Base-by-base conservation (phyloP, 2,113 vertebrate species). In the Cygnus atratus region DNA sequence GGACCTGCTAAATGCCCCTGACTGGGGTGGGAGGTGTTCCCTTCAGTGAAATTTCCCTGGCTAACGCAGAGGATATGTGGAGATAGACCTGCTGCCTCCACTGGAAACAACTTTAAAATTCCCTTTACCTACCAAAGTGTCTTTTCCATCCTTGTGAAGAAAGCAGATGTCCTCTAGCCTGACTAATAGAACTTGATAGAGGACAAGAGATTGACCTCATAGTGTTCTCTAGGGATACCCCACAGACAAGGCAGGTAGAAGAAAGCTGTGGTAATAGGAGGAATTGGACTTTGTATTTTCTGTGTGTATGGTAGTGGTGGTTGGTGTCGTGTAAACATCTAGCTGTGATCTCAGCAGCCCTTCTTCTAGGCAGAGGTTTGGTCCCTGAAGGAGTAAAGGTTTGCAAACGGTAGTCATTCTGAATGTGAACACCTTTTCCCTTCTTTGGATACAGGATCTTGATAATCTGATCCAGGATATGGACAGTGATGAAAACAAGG, bases 391-490 rank as follows among this genome's bases (percentile, higher is more conserved):
- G 28, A 35, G 3, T 66, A 62, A 67, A 63, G 21, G 17, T 85
- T 96, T 92, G 50, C 28, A 67, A 62, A 29, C 24, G 41, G 1
- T 29, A 48, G 22, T 43, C 5, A 16, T 41, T 82, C 39, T 44
- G 66, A 73, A 76, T 73, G 25, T 84, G n/a, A 91, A 72, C 25
- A 35, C 5, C 6, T 93, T 97, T 94, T 97, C 24, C 78, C n/a
- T 97, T 94, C 61, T 79, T 92, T 92, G 88, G 16, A 87, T 98
- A 57, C 98, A 99, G 98, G 99, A 99, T 77, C 97, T 99, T 10
- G 99, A 99, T 91, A 96, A 97, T 92, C 98, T 99, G 86, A 99
- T 99, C 94, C 98, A 99, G 96, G 99, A 99, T 77, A 98, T 98
- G 83, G 99, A 99, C 95, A 99, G 88, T 82, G 98, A 99, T 87